Conservation (phyloP, 2,888 invertebrate species). For the Drosophila prolongata region DNA sequence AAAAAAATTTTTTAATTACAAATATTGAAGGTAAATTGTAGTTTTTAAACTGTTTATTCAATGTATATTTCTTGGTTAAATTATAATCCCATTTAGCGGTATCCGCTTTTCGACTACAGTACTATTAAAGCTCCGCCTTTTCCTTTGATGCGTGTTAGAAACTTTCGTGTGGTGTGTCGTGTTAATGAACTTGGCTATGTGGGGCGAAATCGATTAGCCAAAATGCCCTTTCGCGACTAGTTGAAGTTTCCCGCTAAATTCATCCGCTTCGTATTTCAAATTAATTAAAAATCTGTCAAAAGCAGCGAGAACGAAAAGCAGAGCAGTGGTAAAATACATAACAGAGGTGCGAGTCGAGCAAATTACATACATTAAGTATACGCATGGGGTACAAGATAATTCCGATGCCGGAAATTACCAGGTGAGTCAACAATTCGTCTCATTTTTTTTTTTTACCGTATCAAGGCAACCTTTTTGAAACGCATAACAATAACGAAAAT, state of each 20-base stretch:
- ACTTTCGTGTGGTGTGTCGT: constrained; percentile 26
- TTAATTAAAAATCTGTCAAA: constrained; percentile 75
- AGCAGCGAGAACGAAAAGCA: constrained; percentile 37
- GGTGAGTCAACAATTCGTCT: constrained; percentile 69
- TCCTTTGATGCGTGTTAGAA: constrained; percentile 20
- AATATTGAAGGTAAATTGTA: too few species aligned
- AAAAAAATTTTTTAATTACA: too few species aligned
- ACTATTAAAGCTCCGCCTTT: background rate
- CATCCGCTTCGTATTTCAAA: constrained; percentile 28
- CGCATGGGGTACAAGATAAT: constrained; percentile 55
- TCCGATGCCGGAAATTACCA: constrained; percentile 70
- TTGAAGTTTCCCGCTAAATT: constrained; percentile 34
- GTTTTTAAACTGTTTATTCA: too few species aligned
- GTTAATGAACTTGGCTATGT: constrained; percentile 56
- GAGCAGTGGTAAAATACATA: constrained; percentile 5
- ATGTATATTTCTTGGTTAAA: too few species aligned
- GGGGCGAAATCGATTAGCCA: constrained; percentile 41
- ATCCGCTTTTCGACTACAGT: background rate
- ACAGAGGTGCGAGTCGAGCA: constrained; percentile 20
- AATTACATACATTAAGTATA: constrained; percentile 64
- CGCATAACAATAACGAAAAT: constrained; percentile 77
- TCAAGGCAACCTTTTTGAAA: constrained; percentile 73
- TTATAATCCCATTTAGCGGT: background rate
- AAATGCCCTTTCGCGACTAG: constrained; percentile 41
- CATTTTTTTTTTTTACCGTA: constrained; percentile 23